Conservation (phyloP, 2,797 vertebrate species). For the Uromys caudimaculatus region DNA sequence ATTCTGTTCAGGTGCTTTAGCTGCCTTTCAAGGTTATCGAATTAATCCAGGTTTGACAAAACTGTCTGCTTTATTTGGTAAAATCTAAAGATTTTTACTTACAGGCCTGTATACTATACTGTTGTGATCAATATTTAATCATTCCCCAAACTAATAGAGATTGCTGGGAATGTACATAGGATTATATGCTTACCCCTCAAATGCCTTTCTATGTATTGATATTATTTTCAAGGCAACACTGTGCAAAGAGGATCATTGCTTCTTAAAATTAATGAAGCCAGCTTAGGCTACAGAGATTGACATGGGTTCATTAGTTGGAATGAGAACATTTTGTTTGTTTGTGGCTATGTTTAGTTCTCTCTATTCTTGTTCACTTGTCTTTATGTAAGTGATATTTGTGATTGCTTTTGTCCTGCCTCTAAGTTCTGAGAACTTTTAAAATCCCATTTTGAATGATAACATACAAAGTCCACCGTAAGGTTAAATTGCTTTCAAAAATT, state of each 20-base stretch:
- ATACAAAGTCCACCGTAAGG: neutral
- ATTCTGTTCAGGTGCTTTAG: neutral
- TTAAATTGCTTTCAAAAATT: constrained; percentile 5
- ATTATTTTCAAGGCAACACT: constrained; percentile 45
- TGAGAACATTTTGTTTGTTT: neutral
- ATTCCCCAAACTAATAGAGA: neutral
- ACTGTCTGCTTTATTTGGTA: neutral
- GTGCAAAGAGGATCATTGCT: neutral
- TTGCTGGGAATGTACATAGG: constrained; percentile 10
- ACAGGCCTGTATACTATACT: neutral
- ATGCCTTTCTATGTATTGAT: neutral
- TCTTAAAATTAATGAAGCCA: constrained; percentile 35
- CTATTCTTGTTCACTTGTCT: neutral
- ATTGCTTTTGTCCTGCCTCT: neutral
- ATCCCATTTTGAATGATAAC: neutral
- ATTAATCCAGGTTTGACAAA: constrained; percentile 55
- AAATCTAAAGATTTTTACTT: constrained; percentile 31
- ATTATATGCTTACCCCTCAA: neutral
- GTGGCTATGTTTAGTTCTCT: neutral
- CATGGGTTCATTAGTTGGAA: neutral
- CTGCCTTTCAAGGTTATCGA: neutral
- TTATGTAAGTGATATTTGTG: neutral
- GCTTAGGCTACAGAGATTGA: neutral
- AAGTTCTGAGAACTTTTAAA: neutral
- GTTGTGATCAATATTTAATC: constrained; percentile 60